Conservation (phyloP, 2,113 vertebrate species). For the Ophthalmotilapia sp. region DNA sequence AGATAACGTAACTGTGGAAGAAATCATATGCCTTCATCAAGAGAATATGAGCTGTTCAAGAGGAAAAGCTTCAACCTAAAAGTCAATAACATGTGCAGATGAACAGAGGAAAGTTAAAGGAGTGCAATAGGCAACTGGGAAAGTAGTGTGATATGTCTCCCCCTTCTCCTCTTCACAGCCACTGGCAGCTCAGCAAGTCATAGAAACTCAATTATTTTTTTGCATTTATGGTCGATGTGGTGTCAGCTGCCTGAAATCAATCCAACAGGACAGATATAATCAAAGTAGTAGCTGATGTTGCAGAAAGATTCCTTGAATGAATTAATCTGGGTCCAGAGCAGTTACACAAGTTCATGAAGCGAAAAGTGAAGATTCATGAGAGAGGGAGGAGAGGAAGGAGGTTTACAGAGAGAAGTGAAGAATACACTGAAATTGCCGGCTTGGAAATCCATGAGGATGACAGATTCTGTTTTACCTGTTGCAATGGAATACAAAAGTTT, state of each 20-base stretch:
- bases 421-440: background rate
- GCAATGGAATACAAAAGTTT: background rate
- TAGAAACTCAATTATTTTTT: background rate
- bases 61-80: background rate
- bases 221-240: background rate
- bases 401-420: background rate
- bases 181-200: background rate
- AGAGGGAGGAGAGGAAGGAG: background rate
- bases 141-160: background rate
- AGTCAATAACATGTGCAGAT: background rate
- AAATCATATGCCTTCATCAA: background rate
- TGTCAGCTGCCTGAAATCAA: background rate
- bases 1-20: background rate
- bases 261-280: background rate
- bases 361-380: background rate
- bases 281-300: background rate
- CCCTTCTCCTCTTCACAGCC: background rate
- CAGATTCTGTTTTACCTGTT: background rate
- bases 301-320: background rate
- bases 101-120: background rate
- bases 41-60: background rate
- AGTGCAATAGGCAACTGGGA: background rate
- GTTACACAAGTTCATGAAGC: background rate
- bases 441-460: background rate
- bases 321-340: background rate